Base-by-base conservation (phyloP, 2,797 vertebrate genomes). In the Balearica regulorum region DNA sequence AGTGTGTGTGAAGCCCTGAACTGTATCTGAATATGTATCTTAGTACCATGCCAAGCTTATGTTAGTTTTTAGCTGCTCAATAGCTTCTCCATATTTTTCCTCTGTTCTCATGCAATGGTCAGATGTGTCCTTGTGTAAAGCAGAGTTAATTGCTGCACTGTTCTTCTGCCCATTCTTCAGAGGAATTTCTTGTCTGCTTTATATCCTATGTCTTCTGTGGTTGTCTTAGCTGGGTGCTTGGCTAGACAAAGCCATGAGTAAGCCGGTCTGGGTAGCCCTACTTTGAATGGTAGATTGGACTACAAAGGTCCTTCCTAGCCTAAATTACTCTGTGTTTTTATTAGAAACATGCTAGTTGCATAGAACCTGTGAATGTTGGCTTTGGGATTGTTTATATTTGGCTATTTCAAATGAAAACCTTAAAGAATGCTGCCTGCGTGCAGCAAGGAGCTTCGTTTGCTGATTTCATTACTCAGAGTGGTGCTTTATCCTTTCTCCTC, bases 321-420 rank as follows among this genome's bases (percentile, higher is more conserved):
- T 15, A 9, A 54, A 21, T 75, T 49, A 60, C 43, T 79, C 26
- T 58, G 5, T 55, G 19, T 61, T 85, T 61, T 53, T 53, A 43
- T 71, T 49, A 69, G 71, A 78, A 85, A 73, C 29, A 15, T 9
- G 11, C 35, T 24, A 46, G 46, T 33, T 87, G 28, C 44, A 43
- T 9, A 49, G 28, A 76, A 28, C 35, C 51, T 70, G 64, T 69
- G 66, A 77, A 73, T 72, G 20, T 37, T 53, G 22, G 18, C 33
- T 92, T 93, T 96, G 91, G 55, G 70, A 88, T 85, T 83, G 65
- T 79, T 93, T 71, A 37, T 53, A 22, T 77, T 84, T 96, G 84
- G 85, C 90, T 95, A 77, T 86, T 96, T 97, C 89, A 87, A 90
- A 96, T 84, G 76, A 83, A 97, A 97, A 94, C 48, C 51, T 25